phyloP scores from a whole-genome alignment of 1,140 invertebrate species.

The Portunus trituberculatus region DNA sequence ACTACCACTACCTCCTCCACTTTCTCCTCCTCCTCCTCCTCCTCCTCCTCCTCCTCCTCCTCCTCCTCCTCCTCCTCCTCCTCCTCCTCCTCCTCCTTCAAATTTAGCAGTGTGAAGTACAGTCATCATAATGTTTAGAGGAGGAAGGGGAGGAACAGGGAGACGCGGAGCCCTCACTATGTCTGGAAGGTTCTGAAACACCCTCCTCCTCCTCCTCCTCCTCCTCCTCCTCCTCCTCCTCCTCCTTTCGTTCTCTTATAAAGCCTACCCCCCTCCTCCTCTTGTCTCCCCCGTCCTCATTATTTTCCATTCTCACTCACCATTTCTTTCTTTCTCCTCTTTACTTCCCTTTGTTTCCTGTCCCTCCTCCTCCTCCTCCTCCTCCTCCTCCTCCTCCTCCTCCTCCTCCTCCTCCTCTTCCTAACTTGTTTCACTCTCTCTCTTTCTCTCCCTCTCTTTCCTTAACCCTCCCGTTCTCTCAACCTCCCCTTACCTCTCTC shows the following conservation, averaged over 20 bases:
- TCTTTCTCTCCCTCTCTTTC: constrained; percentile 2
- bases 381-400: neutral
- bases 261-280: neutral
- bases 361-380: neutral
- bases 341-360: constrained; percentile 32
- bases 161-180: neutral
- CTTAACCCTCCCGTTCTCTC: neutral
- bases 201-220: neutral
- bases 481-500: constrained; percentile 11
- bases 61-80: neutral
- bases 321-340: constrained; percentile 12
- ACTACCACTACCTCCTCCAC: neutral
- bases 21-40: constrained; percentile 7
- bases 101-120: constrained; percentile 30
- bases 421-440: neutral
- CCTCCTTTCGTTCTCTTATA: neutral
- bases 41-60: neutral
- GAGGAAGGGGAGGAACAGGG: neutral
- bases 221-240: neutral
- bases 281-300: neutral
- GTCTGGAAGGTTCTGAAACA: neutral
- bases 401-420: neutral
- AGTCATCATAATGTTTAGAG: constrained; percentile 27
- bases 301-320: neutral
- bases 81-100: neutral